Evolutionary conservation across 2,797 vertebrate species (phyloP), one percentile per base, ranked within the genome.

Genomic region (Eospalax fontanierii): DNA sequence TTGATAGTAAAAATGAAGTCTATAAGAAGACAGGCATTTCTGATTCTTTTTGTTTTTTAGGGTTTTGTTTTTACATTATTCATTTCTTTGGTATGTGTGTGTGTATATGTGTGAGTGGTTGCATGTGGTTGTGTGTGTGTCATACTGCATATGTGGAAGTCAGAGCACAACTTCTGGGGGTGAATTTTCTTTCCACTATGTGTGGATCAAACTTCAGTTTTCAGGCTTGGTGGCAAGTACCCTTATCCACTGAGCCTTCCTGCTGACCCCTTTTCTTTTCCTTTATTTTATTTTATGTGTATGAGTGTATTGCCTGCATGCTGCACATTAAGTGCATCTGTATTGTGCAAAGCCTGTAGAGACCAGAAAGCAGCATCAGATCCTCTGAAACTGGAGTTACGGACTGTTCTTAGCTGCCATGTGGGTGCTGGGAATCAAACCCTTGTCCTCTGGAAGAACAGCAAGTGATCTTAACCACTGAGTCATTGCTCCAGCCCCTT

Each of bases 1-100:
- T 86, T 89, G 63, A 70, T 46, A 43, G 30, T 70, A 40, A 87
- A 28, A 90, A 90, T 14, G 57, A 97, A 57, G 18, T 89, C 22
- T 83, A 9, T 66, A 35, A 84, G n/a, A 43, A 91, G 16, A 89
- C 26, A 83, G 33, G 8, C 71, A 43, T 76, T 83, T 88, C 16
- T 57, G 24, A 86, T 57, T 66, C 57, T 86, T 86, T 33, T 71
- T 21, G 83, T 66, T 86, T 86, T 40, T 28, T 70, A 28, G 46
- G 65, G 6, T 43, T 86, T 71, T 59, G 7, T 68, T 68, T 33
- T 12, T 18, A 83, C 43, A 65, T 9, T 8, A 63, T 65, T 40
- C 30, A n/a, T n/a, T 54, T 79, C 18, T 18, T 46, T 74, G 12
- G 35, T 40, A 22, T 12, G 9, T 73, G 74, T 18, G 18, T 57